phyloP scores from a whole-genome alignment of 2,888 invertebrate genomes.

The Heteromurus nitidus region DNA sequence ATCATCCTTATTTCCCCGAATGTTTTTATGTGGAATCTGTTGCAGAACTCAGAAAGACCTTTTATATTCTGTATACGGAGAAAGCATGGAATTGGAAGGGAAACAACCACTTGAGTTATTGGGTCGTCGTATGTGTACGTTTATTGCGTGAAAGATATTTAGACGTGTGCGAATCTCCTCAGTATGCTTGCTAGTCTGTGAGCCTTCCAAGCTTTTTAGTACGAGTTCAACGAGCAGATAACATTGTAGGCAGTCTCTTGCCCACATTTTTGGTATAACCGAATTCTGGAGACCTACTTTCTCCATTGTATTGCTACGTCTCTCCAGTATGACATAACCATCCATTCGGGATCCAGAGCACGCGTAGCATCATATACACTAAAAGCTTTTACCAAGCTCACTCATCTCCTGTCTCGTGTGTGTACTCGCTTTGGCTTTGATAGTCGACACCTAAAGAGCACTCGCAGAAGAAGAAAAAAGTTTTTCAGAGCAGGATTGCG shows the following conservation, averaged over 20 bases:
- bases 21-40: neutral
- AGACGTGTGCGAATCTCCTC: neutral
- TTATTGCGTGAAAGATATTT: too few relatives aligned
- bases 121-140: too few relatives aligned
- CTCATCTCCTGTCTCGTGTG: neutral
- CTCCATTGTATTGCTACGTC: too few relatives aligned
- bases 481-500: too few relatives aligned
- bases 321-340: too few relatives aligned
- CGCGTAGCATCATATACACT: too few relatives aligned
- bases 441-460: too few relatives aligned
- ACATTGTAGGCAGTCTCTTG: constrained; percentile 15
- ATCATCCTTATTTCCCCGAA: neutral
- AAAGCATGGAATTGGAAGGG: constrained; percentile 1
- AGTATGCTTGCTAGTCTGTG: neutral
- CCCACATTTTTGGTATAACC: neutral
- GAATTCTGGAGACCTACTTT: constrained; percentile 46
- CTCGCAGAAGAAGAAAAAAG: too few relatives aligned
- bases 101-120: constrained; percentile 11
- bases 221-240: neutral
- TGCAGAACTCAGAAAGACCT: neutral
- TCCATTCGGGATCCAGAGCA: too few relatives aligned
- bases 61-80: neutral
- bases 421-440: too few relatives aligned
- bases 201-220: neutral
- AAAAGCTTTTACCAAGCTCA: neutral